These are phyloP conservation scores for Nymphalis urticae DNA, from an alignment of 2,888 invertebrate species.

Conservation along the genomic window DNA sequence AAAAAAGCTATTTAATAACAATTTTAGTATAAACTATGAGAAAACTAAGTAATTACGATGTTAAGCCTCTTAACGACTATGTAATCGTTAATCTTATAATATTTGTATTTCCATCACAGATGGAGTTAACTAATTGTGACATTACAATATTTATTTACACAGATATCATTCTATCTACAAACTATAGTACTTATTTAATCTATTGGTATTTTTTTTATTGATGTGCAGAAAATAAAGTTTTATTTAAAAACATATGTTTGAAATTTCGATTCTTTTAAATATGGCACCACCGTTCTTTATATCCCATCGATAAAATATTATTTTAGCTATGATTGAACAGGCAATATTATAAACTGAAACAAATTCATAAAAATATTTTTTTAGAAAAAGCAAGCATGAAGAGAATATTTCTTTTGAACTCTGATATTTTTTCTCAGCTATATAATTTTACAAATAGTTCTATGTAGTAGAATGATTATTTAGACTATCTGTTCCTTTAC, in stretches of 20 bases:
- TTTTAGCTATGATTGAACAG: no score
- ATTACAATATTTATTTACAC: conserved; percentile 41
- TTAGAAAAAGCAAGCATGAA: not conserved
- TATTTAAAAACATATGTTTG: conserved; percentile 1
- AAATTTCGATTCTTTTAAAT: conserved; percentile 12
- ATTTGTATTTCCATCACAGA: conserved; percentile 36
- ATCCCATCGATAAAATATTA: not conserved
- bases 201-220: conserved; percentile 34
- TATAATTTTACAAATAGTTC: not conserved
- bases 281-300: conserved; percentile 22
- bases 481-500: not conserved
- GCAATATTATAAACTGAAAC: no score
- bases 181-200: conserved; percentile 30
- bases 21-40: not conserved
- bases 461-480: conserved; percentile 3
- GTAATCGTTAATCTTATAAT: conserved; percentile 19
- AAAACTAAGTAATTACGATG: not conserved
- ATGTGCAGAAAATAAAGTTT: conserved; percentile 17
- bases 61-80: conserved; percentile 27
- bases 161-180: conserved; percentile 38
- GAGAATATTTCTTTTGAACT: not conserved
- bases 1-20: not conserved
- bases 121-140: conserved; percentile 36
- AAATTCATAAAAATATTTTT: no score
- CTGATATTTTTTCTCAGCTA: not conserved